Percentiles rank a stretch among this genome's conserved stretches.
Evolutionary conservation across 2,113 vertebrate species (phyloP).

Genomic region (Pseudorhombus dupliciocellatus): DNA sequence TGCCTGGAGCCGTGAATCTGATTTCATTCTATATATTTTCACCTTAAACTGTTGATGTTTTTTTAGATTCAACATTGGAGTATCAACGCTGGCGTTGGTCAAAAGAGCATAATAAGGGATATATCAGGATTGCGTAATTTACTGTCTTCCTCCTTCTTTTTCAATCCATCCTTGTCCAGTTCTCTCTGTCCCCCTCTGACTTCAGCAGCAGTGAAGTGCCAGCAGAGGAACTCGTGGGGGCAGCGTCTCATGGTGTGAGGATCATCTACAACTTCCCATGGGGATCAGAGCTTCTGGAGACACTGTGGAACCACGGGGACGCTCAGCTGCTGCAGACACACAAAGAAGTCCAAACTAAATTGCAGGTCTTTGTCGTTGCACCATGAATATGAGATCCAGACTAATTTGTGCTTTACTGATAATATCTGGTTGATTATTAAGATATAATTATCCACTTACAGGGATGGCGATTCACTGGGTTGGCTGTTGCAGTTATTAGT

Average conservation of each 20-base stretch:
- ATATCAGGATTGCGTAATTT: background rate
- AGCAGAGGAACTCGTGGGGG: slow-evolving; percentile 69
- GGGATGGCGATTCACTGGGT: background rate
- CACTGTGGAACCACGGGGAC: slow-evolving; percentile 85
- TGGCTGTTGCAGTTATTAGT: no score
- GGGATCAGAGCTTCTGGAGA: slow-evolving; percentile 91
- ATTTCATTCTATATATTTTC: background rate
- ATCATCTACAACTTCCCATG: slow-evolving; percentile 91
- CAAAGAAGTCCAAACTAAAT: slow-evolving; percentile 72
- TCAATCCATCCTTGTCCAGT: slow-evolving; percentile 78
- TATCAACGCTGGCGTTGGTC: no score
- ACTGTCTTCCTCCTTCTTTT: background rate
- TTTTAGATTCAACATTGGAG: no score
- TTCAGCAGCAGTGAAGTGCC: slow-evolving; percentile 87
- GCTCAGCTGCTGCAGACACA: slow-evolving; percentile 83
- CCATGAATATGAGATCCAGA: background rate
- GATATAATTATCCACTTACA: background rate
- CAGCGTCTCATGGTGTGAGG: slow-evolving; percentile 80
- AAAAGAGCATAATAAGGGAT: no score
- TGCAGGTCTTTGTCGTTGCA: slow-evolving; percentile 77
- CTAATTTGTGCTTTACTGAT: background rate
- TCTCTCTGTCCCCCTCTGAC: slow-evolving; percentile 88
- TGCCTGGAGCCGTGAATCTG: no score
- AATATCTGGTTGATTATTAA: background rate
- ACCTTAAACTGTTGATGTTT: no score